Base-by-base conservation (phyloP, 2,797 vertebrate genomes). In the Capromys pilorides region DNA sequence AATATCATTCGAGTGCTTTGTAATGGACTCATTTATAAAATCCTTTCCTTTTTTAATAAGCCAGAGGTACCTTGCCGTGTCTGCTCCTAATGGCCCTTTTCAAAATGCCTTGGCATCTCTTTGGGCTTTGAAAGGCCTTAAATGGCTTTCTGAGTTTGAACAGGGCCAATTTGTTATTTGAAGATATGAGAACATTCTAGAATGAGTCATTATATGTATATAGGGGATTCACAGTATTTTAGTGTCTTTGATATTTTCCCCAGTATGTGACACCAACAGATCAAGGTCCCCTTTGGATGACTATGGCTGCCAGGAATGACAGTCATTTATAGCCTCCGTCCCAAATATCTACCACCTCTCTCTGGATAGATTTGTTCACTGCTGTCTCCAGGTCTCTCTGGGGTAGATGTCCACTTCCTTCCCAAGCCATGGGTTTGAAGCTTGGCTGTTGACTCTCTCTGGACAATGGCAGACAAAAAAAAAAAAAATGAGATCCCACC, bases 21-120 rank as follows among this genome's bases (percentile, higher is more conserved):
- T 93, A 94, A 94, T 94, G 88, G 69, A 51, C 83, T 90, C 88
- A 77, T 94, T 96, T 95, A 86, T 92, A 91, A 96, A 95, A 91
- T 57, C 31, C 39, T 91, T 73, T 78, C 88, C 86, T 88, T 39
- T 87, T 90, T 90, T 81, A 96, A 84, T 95, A 94, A 94, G 92
- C 96, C 66, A 78, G 80, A 87, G 80, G 86, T 93, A 93, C 87
- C 91, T 86, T 81, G 85, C 71, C 54, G 36, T 0, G 0, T 86
- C n/a, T 18, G 19, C 84, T 92, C 66, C 84, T 92, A 90, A 94
- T 81, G 84, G 51, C 77, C 41, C 90, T 91, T 96, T 95, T 79
- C 79, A 92, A 93, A 95, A 88, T 41, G 51, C 28, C 45, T 93
- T 67, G 69, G 91, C 71, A 91, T 45, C 66, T 88, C 61, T 73